phyloP scores from a whole-genome alignment of 2,888 invertebrate species.

The Papilio gigon region DNA sequence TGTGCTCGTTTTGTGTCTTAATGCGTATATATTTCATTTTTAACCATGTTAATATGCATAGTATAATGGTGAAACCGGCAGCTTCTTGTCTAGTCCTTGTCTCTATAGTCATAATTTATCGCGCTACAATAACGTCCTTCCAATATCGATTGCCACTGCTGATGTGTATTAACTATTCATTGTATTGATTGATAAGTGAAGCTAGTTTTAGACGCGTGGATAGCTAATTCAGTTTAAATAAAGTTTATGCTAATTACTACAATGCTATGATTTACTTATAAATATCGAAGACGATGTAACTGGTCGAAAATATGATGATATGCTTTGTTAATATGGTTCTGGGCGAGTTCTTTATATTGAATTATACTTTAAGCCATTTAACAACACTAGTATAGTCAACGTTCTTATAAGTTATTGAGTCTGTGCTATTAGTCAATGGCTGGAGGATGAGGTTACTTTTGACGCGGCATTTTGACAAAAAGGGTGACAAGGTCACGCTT shows the following conservation, averaged over 20 bases:
- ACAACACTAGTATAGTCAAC: no score
- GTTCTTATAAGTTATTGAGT: no score
- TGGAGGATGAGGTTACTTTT: no score
- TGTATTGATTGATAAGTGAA: constrained; percentile 15
- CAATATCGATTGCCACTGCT: constrained; percentile 27
- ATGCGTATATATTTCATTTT: no score
- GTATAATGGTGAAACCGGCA: background rate
- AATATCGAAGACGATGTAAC: background rate
- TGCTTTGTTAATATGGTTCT: background rate
- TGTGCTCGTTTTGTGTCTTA: background rate
- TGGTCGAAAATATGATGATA: background rate
- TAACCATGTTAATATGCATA: background rate
- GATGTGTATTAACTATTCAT: constrained; percentile 24
- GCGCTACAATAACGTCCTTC: constrained; percentile 16
- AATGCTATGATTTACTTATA: background rate
- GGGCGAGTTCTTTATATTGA: no score
- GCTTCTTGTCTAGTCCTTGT: background rate
- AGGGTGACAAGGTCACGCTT: no score
- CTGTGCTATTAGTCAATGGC: no score
- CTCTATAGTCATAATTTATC: background rate
- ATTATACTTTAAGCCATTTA: no score
- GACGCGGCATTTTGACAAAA: no score
- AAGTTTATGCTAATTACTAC: background rate
- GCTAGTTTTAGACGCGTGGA: background rate
- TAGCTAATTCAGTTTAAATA: background rate